Evolutionary conservation across 2,888 invertebrate species (phyloP), one percentile per base, ranked within the genome.

Genomic region (Choreutis nemorana): DNA sequence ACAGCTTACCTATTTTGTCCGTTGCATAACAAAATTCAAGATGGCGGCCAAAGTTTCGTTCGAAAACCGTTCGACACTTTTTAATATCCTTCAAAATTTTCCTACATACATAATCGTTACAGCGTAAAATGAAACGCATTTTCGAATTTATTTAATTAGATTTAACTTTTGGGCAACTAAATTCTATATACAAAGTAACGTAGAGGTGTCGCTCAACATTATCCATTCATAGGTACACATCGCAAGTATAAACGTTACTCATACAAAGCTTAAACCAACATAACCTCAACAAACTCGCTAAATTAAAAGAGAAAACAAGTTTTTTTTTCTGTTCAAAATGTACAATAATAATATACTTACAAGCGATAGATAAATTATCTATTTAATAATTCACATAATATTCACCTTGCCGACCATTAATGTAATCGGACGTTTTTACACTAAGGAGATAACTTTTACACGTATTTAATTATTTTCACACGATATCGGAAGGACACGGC

Each of bases 341-440:
- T 75, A 75, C 75, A 75, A 73, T 64, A 64, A 61, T 52, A 47
- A 55, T 57, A 59, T 59, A 70, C 67, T 72, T 72, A 77, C 71
- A 73, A 55, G 61, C 66, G 54, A 64, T 48, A 57, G 56, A 57
- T 44, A 41, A 60, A 68, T 60, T 49, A 40, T 50, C 50, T 51
- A 52, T 41, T 40, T 42, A n/a, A 47, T 50, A 52, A 55, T 55
- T 51, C 52, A 58, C 55, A 52, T n/a, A n/a, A n/a, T n/a, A 56
- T 48, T 44, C 39, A 47, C 40, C 48, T 47, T n/a, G n/a, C n/a
- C n/a, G n/a, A n/a, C 23, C 47, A 14, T 46, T 41, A 35, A 46
- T 50, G 46, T 51, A 57, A 50, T 51, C 41, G 47, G 41, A 49
- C 37, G 52, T 31, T 31, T 42, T 37, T 45, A 48, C 44, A 48